Conservation (phyloP, 2,888 invertebrate species). For the Platycnemis pennipes region DNA sequence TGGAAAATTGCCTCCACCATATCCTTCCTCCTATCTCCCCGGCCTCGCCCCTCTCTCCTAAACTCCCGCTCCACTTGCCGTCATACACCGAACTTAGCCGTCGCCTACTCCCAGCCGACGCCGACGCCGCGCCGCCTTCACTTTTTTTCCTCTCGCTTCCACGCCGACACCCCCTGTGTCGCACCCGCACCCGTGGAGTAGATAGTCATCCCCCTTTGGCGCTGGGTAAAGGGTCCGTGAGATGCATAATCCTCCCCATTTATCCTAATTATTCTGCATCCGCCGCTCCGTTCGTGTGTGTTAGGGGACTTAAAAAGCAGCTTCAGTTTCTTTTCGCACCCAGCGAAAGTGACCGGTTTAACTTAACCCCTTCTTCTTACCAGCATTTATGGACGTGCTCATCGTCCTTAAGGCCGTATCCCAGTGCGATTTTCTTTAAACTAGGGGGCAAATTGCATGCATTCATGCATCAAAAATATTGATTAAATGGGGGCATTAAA, state of each 20-base stretch:
- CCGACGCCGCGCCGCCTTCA: background rate
- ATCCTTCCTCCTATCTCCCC: background rate
- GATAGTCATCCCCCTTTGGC: background rate
- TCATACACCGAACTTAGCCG: background rate
- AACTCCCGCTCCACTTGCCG: background rate
- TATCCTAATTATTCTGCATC: background rate
- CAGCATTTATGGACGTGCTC: background rate
- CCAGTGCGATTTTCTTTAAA: too few species aligned
- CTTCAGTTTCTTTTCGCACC: background rate
- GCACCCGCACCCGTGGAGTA: background rate
- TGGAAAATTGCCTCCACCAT: constrained; percentile 59
- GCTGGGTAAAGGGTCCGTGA: background rate
- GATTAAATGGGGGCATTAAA: too few species aligned
- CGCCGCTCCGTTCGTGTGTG: background rate
- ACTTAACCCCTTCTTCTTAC: background rate
- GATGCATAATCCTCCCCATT: background rate
- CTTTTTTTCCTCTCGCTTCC: background rate
- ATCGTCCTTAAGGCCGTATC: background rate
- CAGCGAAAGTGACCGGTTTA: background rate
- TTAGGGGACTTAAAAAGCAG: background rate
- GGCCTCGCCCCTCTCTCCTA: background rate
- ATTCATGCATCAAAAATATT: too few species aligned
- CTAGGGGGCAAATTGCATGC: too few species aligned
- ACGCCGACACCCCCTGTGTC: constrained; percentile 1
- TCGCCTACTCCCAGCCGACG: background rate